Evolutionary conservation across 2,888 invertebrate genomes (phyloP).

Genomic region (Linnaemya tessellans): DNA sequence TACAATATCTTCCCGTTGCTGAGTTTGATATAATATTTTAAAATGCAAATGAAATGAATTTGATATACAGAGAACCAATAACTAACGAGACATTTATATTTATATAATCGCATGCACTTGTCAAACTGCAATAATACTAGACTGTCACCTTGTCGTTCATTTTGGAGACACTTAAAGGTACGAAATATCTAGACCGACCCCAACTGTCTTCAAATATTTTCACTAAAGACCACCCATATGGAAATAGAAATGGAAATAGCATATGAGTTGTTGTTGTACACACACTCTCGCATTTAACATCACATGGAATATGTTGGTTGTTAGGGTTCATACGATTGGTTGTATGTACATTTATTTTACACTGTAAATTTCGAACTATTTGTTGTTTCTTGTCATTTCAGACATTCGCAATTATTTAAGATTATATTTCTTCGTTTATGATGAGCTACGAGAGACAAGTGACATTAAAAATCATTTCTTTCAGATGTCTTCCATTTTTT

Average conservation of each 20-base stretch:
- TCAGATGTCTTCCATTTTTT: constrained; percentile 3
- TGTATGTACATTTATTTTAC: constrained; percentile 16
- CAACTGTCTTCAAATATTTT: constrained; percentile 41
- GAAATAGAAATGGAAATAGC: neutral
- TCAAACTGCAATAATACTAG: constrained; percentile 63
- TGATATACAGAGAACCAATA: constrained; percentile 46
- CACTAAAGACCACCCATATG: constrained; percentile 66
- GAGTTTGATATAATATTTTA: neutral
- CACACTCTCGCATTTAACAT: constrained; percentile 15
- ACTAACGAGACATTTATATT: constrained; percentile 46
- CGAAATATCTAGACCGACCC: constrained; percentile 50
- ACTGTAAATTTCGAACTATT: constrained; percentile 63
- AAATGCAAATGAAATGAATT: constrained; percentile 31
- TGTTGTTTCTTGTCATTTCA: constrained; percentile 67
- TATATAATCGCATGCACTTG: constrained; percentile 59
- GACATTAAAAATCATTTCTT: constrained; percentile 65
- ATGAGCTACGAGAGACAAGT: constrained; percentile 66
- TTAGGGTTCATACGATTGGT: neutral
- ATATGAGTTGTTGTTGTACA: constrained; percentile 3
- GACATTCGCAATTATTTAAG: constrained; percentile 70
- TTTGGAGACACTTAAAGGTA: constrained; percentile 50
- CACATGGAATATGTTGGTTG: constrained; percentile 46
- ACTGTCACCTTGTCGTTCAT: constrained; percentile 67
- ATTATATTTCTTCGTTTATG: constrained; percentile 67
- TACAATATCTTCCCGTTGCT: neutral